Evolutionary conservation across 1,140 invertebrate species (phyloP), one percentile per base, ranked within the genome.

Genomic region (Homarus americanus): DNA sequence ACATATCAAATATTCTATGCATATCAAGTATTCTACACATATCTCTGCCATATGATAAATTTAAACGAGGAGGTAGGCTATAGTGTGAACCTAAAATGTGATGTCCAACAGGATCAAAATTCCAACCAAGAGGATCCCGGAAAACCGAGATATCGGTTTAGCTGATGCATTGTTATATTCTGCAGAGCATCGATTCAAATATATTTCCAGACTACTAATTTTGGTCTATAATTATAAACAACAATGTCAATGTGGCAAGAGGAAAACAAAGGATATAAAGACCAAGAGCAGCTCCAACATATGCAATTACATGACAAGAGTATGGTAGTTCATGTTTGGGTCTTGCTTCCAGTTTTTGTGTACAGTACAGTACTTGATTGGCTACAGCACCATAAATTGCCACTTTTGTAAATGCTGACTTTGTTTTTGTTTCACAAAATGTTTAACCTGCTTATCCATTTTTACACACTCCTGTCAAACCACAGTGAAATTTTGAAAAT

Each of bases 221-320:
- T 79, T 79, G 76, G 36, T 44, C 15, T 9, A 44, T 28, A n/a
- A n/a, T n/a, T n/a, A 28, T 79, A n/a, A 32, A 69, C n/a, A 69
- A 69, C n/a, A 69, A 69, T 69, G 63, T 69, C 28, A 69, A 69
- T 69, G 63, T 32, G n/a, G 63, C 63, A 69, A 69, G 63, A 69
- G 12, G 63, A 69, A 69, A 69, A 69, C n/a, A 28, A 66, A 15
- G 12, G 63, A 32, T 24, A 69, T 32, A 32, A 69, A 69, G 63
- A 69, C n/a, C 2, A 32, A 69, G n/a, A 69, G 63, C n/a, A 69
- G 63, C 63, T 69, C 28, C 9, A 69, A 69, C 63, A 69, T 69
- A 69, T 32, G 28, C 63, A 69, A 69, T 24, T 69, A 69, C 63
- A 69, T 69, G 32, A 69, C 4, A 69, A 32, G 63, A 69, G 28